These are phyloP conservation scores for Saturnia pavonia DNA, from an alignment of 2,888 invertebrate genomes.

Conservation along the genomic window DNA sequence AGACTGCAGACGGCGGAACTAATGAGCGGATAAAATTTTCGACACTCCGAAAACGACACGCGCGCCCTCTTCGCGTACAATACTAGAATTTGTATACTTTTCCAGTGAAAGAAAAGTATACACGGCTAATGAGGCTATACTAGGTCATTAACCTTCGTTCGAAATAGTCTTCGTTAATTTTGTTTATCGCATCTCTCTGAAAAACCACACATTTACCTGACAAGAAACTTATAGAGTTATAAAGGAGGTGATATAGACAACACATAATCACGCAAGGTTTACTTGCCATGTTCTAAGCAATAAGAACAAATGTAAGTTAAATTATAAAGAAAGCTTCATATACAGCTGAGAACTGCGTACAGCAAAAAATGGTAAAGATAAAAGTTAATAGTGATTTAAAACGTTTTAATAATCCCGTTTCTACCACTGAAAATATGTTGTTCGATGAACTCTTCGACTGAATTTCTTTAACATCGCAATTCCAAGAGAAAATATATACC, in stretches of 20 bases:
- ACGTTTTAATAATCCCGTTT: not conserved
- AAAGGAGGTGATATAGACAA: no score
- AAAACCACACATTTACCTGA: no score
- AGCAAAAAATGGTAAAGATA: not conserved
- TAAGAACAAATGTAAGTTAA: not conserved
- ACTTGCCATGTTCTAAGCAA: not conserved
- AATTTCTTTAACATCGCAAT: no score
- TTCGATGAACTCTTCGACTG: no score
- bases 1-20: slow-evolving; percentile 7
- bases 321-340: not conserved
- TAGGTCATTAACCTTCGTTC: not conserved
- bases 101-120: not conserved
- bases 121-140: not conserved
- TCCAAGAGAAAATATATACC: not conserved
- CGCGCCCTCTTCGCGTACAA: not conserved
- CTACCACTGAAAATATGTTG: no score
- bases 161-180: not conserved
- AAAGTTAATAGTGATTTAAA: not conserved
- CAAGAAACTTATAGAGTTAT: no score
- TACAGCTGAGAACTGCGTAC: not conserved
- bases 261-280: not conserved
- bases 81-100: not conserved
- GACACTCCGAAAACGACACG: not conserved
- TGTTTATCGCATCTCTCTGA: not conserved
- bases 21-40: not conserved